Conservation (phyloP, 2,888 invertebrate species). For the Mimas tiliae region DNA sequence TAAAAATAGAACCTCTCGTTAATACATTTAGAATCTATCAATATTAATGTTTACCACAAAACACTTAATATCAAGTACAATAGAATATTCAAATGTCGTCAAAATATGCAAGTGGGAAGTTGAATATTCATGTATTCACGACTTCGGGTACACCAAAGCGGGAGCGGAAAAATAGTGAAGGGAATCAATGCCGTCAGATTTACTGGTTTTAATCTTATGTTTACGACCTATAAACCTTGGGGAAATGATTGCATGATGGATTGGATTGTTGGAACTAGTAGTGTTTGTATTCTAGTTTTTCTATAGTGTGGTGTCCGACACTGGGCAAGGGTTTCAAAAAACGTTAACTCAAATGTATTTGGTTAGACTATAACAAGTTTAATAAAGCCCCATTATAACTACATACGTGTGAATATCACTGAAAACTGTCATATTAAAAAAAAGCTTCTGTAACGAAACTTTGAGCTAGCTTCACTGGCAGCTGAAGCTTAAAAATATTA, state of each 20-base stretch:
- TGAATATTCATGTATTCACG: constrained; percentile 33
- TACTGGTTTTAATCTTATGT: constrained; percentile 37
- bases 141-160: background rate
- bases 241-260: background rate
- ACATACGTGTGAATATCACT: too few relatives aligned
- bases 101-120: constrained; percentile 14
- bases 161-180: constrained; percentile 9
- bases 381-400: too few relatives aligned
- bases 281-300: too few relatives aligned
- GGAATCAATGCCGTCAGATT: constrained; percentile 48
- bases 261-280: background rate
- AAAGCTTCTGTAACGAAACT: too few relatives aligned
- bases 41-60: constrained; percentile 20
- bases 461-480: too few relatives aligned
- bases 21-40: constrained; percentile 1
- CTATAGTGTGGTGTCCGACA: too few relatives aligned
- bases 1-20: background rate
- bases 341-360: too few relatives aligned
- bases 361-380: too few relatives aligned
- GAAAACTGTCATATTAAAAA: too few relatives aligned
- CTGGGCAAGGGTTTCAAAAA: too few relatives aligned
- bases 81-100: constrained; percentile 20
- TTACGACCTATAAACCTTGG: constrained; percentile 2
- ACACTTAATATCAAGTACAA: constrained; percentile 18
- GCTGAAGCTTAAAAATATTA: too few relatives aligned